Evolutionary conservation across 2,888 invertebrate species (phyloP).

Genomic region (Bellardia pandia): DNA sequence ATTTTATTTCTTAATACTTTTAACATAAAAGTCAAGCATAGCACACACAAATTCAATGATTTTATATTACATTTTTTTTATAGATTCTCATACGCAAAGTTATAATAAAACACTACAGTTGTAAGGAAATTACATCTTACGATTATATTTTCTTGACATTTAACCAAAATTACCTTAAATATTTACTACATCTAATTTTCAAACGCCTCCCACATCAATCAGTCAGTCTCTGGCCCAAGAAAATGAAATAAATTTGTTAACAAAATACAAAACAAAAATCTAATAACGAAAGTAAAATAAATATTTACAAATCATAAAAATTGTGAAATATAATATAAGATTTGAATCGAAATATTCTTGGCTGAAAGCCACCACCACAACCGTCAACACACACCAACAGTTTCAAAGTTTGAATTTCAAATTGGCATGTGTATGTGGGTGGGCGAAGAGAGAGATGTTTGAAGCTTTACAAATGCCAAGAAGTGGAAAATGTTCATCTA

Average conservation of each 20-base stretch:
- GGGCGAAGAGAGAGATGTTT: neutral
- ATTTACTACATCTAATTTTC: conserved; percentile 63
- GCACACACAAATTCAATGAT: neutral
- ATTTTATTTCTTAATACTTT: conserved; percentile 23
- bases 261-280: conserved; percentile 33
- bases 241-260: conserved; percentile 32
- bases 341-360: neutral
- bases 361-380: neutral
- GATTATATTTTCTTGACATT: conserved; percentile 27
- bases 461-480: neutral
- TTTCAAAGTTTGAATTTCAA: conserved; percentile 11
- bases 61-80: conserved; percentile 29
- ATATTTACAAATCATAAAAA: conserved; percentile 75
- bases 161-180: conserved; percentile 63
- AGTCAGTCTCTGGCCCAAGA: neutral
- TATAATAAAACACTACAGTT: conserved; percentile 2
- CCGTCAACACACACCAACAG: neutral
- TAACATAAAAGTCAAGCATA: neutral
- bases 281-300: conserved; percentile 69
- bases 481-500: conserved; percentile 40
- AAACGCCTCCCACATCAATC: conserved; percentile 16
- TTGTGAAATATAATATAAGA: conserved; percentile 54
- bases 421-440: neutral
- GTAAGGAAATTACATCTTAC: conserved; percentile 27
- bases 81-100: neutral